A percentile compares a stretch with the other conserved stretches of the same genome.
Conservation (phyloP, 2,888 invertebrate genomes). For the Hemithea aestivaria region DNA sequence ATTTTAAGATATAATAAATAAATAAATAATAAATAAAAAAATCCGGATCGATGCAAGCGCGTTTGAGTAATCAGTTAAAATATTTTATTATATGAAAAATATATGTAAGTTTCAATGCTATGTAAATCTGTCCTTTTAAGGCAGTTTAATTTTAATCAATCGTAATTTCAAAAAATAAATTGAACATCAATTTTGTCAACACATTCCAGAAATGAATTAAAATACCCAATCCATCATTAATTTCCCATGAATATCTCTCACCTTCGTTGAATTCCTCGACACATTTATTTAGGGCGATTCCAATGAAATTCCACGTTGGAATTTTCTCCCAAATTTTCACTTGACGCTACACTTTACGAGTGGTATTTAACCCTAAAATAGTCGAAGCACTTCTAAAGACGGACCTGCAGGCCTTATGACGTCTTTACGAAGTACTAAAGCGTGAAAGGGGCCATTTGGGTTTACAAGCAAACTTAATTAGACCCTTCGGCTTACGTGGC, state of each 20-base stretch:
- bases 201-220: too few species aligned
- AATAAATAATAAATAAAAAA: too few species aligned
- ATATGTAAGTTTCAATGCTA: too few species aligned
- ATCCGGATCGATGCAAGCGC: too few species aligned
- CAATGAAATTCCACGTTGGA: slow-evolving; percentile 14
- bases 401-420: slow-evolving; percentile 16
- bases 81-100: too few species aligned
- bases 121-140: too few species aligned
- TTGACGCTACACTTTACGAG: slow-evolving; percentile 12
- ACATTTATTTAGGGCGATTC: slow-evolving; percentile 8
- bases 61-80: too few species aligned
- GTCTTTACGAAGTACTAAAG: slow-evolving; percentile 23
- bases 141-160: too few species aligned
- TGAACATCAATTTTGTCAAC: too few species aligned
- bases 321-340: slow-evolving; percentile 19
- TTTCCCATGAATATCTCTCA: slow-evolving; percentile 2
- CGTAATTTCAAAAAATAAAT: too few species aligned
- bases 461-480: slow-evolving; percentile 26
- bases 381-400: slow-evolving; percentile 13
- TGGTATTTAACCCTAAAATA: slow-evolving; percentile 18
- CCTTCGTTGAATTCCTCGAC: slow-evolving; percentile 1
- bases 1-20: too few species aligned
- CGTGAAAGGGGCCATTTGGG: slow-evolving; percentile 17
- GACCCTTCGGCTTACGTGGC: slow-evolving; percentile 1
- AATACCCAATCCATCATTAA: slow-evolving; percentile 2